Percentiles rank a stretch among this genome's conserved stretches.
Conservation (phyloP, 2,888 invertebrate species). For the Idaea biselata region DNA sequence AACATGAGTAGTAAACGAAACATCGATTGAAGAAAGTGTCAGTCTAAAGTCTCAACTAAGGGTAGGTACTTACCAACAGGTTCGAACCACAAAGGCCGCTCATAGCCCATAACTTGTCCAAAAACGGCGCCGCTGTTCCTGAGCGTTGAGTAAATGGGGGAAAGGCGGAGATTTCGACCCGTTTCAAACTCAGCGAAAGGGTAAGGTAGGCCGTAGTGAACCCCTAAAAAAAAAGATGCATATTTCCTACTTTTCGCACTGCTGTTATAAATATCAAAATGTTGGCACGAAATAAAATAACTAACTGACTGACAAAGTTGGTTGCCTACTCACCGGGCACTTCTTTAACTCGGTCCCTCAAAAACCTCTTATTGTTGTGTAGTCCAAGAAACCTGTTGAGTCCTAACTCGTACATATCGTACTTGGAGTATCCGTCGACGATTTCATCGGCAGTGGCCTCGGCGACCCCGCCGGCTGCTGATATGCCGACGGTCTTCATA, state of each 20-base stretch:
- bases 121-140: conserved; percentile 96
- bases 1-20: no score
- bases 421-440: conserved; percentile 87
- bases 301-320: background rate
- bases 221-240: conserved; percentile 52
- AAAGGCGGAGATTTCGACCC: conserved; percentile 94
- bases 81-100: conserved; percentile 96
- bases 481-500: conserved; percentile 97
- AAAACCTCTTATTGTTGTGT: conserved; percentile 96
- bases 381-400: conserved; percentile 94
- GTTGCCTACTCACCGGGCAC: conserved; percentile 85
- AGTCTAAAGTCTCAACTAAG: background rate
- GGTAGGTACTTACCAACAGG: conserved; percentile 57
- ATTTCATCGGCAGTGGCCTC: conserved; percentile 93
- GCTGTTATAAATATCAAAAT: background rate
- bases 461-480: conserved; percentile 97
- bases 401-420: conserved; percentile 94
- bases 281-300: conserved; percentile 4
- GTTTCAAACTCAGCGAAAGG: conserved; percentile 93
- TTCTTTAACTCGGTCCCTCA: conserved; percentile 94
- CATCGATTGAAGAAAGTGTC: no score
- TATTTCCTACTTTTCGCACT: no score
- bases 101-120: conserved; percentile 98
- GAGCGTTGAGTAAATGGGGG: conserved; percentile 95
- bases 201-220: conserved; percentile 90